Evolutionary conservation across 2,888 invertebrate species (phyloP).

Genomic region (Netelia inedita): DNA sequence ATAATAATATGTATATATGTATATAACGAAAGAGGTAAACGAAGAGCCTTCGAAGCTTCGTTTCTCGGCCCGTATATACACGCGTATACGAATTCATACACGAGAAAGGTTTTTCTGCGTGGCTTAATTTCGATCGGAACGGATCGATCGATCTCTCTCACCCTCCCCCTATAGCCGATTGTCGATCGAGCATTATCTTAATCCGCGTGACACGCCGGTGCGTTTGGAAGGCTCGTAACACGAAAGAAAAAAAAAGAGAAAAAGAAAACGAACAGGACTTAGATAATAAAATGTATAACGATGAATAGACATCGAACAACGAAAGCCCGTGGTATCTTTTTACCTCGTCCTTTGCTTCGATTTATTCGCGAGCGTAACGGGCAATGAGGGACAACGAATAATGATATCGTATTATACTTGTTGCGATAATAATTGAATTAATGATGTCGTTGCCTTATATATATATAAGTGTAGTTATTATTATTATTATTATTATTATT

Average conservation of each 20-base stretch:
- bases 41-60: constrained; percentile 46
- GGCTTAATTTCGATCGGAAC: constrained; percentile 75
- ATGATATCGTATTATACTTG: constrained; percentile 45
- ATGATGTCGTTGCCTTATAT: constrained; percentile 47
- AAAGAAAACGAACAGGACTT: constrained; percentile 35
- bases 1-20: constrained; percentile 16
- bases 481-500: too few species aligned
- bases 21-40: constrained; percentile 10
- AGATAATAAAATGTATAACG: constrained; percentile 55
- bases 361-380: constrained; percentile 23
- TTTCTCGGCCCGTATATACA: constrained; percentile 17
- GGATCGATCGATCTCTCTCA: constrained; percentile 74
- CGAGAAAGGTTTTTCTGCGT: constrained; percentile 77
- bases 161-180: constrained; percentile 67
- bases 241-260: constrained; percentile 6
- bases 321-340: constrained; percentile 42
- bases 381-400: constrained; percentile 26
- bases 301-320: constrained; percentile 20
- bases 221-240: constrained; percentile 46
- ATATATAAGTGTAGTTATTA: background rate
- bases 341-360: constrained; percentile 1
- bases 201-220: constrained; percentile 70
- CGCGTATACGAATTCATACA: constrained; percentile 35
- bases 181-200: constrained; percentile 75
- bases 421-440: constrained; percentile 57